phyloP scores from a whole-genome alignment of 92 coral and sea anemone species.

The Phenganax stokvisi region DNA sequence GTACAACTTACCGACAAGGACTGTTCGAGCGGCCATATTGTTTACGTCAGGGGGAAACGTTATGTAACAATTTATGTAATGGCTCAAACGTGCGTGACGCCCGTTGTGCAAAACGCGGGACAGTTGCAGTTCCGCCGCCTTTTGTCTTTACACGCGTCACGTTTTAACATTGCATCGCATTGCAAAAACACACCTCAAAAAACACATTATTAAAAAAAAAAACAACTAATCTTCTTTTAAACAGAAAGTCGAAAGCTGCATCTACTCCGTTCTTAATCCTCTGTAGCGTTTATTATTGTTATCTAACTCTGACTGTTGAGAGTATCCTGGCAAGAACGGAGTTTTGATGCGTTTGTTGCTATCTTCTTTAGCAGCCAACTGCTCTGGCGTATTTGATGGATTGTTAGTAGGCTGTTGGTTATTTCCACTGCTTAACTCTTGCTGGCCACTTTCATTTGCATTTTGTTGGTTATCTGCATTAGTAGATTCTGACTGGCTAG shows the following conservation, averaged over 20 bases:
- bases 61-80: neutral
- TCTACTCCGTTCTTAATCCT: neutral
- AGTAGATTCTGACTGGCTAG: neutral
- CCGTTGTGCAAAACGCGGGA: no score
- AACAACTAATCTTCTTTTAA: no score
- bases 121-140: no score
- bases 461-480: neutral
- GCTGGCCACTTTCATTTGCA: neutral
- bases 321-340: constrained; percentile 12
- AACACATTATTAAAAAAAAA: no score
- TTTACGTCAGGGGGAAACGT: neutral
- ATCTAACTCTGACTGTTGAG: constrained; percentile 2
- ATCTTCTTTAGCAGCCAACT: neutral
- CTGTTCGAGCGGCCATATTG: constrained; percentile 14
- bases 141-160: neutral
- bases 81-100: neutral
- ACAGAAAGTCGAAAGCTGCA: neutral
- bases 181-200: no score
- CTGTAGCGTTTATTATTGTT: constrained; percentile 4
- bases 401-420: neutral
- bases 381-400: no score
- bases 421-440: neutral
- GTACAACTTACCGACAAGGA: neutral
- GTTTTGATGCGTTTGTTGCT: constrained; percentile 1
- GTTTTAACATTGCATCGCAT: neutral